Conservation (phyloP, 2,113 vertebrate species). For the Erpornis zantholeuca region DNA sequence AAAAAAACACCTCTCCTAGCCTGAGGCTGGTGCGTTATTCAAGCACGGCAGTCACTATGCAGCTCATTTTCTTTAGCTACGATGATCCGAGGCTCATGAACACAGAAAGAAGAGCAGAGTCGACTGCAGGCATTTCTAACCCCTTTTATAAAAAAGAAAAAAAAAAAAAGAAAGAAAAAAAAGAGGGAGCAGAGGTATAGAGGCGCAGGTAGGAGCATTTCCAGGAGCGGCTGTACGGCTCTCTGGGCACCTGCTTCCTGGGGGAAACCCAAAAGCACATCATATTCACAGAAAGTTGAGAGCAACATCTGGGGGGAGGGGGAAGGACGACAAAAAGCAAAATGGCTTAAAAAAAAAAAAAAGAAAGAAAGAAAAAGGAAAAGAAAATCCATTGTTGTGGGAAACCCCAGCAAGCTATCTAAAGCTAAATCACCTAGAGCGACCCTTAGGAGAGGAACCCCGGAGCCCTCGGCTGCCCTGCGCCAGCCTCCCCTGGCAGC, state of each 20-base stretch:
- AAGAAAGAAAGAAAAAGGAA: neutral
- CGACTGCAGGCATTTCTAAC: neutral
- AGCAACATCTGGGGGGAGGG: neutral
- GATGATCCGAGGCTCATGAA: neutral
- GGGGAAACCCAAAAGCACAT: neutral
- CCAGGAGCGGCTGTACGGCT: neutral
- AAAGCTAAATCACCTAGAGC: too few species aligned
- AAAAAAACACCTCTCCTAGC: neutral
- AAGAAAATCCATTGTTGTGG: too few species aligned
- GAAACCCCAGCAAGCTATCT: neutral
- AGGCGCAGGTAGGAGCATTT: neutral
- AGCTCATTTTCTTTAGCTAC: neutral
- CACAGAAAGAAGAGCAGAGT: neutral
- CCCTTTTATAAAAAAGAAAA: rapidly evolving
- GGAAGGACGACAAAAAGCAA: neutral
- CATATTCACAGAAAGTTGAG: neutral
- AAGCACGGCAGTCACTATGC: neutral
- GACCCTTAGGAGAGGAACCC: neutral
- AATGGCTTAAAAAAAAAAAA: neutral
- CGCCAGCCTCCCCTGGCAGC: neutral
- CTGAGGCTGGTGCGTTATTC: neutral
- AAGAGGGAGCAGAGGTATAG: rapidly evolving
- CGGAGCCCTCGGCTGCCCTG: neutral
- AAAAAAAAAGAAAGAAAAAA: neutral
- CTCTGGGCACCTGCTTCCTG: neutral